Percentiles rank a stretch among this genome's conserved stretches.
These are phyloP conservation scores for Dryobates pubescens DNA, from an alignment of 2,797 vertebrate species.

Conservation along the genomic window DNA sequence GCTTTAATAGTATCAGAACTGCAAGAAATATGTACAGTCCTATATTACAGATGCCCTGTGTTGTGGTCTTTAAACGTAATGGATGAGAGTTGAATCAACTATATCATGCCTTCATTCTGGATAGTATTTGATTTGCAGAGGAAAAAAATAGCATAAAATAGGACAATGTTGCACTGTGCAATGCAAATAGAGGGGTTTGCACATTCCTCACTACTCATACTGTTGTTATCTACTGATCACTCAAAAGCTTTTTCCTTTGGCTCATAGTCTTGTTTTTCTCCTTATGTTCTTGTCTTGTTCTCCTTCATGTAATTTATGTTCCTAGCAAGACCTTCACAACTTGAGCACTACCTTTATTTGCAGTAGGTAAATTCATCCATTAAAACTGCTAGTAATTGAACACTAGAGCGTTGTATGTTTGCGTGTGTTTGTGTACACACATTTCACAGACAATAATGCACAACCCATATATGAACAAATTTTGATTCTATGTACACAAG, in stretches of 20 bases:
- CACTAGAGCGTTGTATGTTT: too few species aligned
- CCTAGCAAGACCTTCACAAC: background rate
- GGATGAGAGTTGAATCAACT: slow-evolving; percentile 39
- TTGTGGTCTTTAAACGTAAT: slow-evolving; percentile 45
- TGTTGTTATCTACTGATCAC: background rate
- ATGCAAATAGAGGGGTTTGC: background rate
- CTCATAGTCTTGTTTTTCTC: background rate
- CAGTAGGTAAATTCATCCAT: background rate
- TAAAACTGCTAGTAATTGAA: background rate
- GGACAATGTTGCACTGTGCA: background rate
- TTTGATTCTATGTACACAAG: background rate
- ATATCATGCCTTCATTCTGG: slow-evolving; percentile 15
- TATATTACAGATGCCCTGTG: slow-evolving; percentile 28
- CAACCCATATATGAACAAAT: background rate
- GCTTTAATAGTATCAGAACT: slow-evolving; percentile 59
- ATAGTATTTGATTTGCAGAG: slow-evolving; percentile 42
- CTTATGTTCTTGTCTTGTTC: background rate
- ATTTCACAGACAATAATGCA: background rate
- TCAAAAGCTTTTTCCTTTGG: background rate
- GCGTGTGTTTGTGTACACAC: background rate
- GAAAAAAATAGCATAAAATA: slow-evolving; percentile 11
- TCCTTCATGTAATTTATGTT: background rate
- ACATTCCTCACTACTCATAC: background rate
- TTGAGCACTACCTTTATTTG: background rate
- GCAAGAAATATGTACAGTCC: slow-evolving; percentile 55